Percentiles rank a stretch among this genome's conserved stretches.
These are phyloP conservation scores for Gnathonemus longibarbis DNA, from an alignment of 2,113 vertebrate genomes.

Conservation along the genomic window DNA sequence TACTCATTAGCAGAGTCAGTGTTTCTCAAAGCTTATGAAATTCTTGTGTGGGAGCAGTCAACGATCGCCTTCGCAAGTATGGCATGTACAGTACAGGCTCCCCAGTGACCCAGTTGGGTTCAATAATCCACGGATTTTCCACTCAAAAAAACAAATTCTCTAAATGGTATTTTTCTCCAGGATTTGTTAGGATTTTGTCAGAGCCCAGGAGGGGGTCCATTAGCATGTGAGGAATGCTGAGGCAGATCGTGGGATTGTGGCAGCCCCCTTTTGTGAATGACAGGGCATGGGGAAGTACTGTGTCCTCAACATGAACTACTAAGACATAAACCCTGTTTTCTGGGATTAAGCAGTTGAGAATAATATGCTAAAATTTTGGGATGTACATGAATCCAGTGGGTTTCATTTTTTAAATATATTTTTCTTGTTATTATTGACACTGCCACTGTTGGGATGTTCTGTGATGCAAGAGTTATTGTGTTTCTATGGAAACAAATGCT, in stretches of 20 bases:
- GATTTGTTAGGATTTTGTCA: background rate
- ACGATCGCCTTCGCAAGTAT: background rate
- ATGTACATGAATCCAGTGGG: background rate
- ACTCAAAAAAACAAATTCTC: conserved; percentile 47
- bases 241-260: conserved; percentile 19
- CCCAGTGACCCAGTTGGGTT: background rate
- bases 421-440: background rate
- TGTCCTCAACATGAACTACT: conserved; percentile 9
- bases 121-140: conserved; percentile 12
- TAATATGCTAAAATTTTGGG: background rate
- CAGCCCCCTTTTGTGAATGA: conserved; percentile 22
- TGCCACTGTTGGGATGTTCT: conserved; percentile 11
- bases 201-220: conserved; percentile 5
- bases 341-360: background rate
- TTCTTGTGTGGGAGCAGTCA: background rate
- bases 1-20: background rate
- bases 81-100: background rate
- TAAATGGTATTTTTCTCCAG: conserved; percentile 26
- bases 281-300: conserved; percentile 1
- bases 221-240: conserved; percentile 20
- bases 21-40: background rate
- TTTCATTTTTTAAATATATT: conserved; percentile 9
- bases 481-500: conserved; percentile 12
- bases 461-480: conserved; percentile 12
- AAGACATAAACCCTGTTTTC: background rate